Base-by-base conservation (phyloP, 92 coral and sea anemone species). In the Nematostella vectensis region DNA sequence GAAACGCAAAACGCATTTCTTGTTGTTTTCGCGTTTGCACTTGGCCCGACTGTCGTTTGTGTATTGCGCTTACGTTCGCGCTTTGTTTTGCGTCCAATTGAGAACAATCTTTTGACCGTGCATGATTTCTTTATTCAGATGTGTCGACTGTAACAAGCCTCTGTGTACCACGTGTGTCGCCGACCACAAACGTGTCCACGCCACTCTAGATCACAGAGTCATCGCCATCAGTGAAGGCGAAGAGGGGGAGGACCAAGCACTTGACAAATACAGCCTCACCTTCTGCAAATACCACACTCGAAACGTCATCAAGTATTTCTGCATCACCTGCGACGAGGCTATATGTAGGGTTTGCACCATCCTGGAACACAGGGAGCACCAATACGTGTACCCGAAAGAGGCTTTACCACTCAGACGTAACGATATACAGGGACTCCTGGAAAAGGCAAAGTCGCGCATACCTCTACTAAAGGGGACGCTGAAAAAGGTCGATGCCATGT, bases 311-410 rank as follows among this genome's bases (percentile, higher is more conserved):
- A 93, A 93, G 76, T 93, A 93, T 38, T 93, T 82, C 42, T 93
- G 99, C 29, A 78, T 81, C 59, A 87, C 99, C 25, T 93, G 99
- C 37, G 99, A 93, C 43, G 89, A 83, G 69, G 89, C 99, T 13
- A 88, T 93, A 9, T 93, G 99, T 55, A 81, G 99, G 25, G 99
- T 93, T 21, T 93, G 99, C 44, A 93, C 99, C 1, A 93, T 93
- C 28, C 63, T 93, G 13, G 99, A 93, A 47, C 99, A 93, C 44
- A 72, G 99, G 4, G 99, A 93, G 27, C 99, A 93, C 67, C 80
- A 78, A 59, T 93, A 82, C 55, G 99, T 93, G 23, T 93, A 67
- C 64, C 99, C 99, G 0, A 93, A 82, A 47, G 99, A 93, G 20
- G 99, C 99, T 3, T 30, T 93, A 22, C 99, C 99, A 0, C 83